phyloP scores from a whole-genome alignment of 2,113 vertebrate species.

The Drymodes brunneopygia region DNA sequence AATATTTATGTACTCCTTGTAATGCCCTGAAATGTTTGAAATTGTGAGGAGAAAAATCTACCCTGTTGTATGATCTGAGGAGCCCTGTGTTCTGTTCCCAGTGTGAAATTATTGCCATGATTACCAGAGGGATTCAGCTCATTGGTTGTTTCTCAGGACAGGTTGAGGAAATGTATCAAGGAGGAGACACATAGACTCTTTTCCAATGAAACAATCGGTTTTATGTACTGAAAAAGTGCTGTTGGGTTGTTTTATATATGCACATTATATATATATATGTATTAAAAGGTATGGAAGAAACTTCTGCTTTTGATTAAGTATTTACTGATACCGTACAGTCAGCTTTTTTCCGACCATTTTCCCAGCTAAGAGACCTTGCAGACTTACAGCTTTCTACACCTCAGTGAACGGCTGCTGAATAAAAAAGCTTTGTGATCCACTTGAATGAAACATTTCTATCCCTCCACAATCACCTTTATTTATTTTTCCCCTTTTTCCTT shows the following conservation, averaged over 20 bases:
- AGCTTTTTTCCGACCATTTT: slow-evolving; percentile 8
- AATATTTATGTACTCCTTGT: background rate
- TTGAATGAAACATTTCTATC: background rate
- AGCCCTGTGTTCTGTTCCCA: background rate
- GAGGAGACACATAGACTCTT: background rate
- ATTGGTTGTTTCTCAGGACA: background rate
- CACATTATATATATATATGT: slow-evolving; percentile 1
- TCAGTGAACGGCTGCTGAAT: slow-evolving; percentile 64
- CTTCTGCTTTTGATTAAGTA: slow-evolving; percentile 41
- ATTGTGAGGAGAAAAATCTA: background rate
- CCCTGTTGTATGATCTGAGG: background rate
- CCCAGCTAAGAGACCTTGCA: slow-evolving; percentile 10
- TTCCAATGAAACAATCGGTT: slow-evolving; percentile 16
- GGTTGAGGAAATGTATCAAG: background rate
- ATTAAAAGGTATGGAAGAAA: slow-evolving; percentile 34
- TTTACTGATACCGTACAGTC: slow-evolving; percentile 1
- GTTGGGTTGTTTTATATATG: slow-evolving; percentile 25
- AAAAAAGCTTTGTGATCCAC: slow-evolving; percentile 1
- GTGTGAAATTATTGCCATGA: background rate
- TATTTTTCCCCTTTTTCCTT: background rate
- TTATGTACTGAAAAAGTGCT: slow-evolving; percentile 7
- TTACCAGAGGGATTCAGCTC: background rate
- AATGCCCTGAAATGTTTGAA: background rate
- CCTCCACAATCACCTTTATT: background rate
- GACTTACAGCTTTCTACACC: slow-evolving; percentile 15